Percentiles rank a stretch among this genome's conserved stretches.
Evolutionary conservation across 2,113 vertebrate species (phyloP).

Genomic region (Nematolebias whitei): DNA sequence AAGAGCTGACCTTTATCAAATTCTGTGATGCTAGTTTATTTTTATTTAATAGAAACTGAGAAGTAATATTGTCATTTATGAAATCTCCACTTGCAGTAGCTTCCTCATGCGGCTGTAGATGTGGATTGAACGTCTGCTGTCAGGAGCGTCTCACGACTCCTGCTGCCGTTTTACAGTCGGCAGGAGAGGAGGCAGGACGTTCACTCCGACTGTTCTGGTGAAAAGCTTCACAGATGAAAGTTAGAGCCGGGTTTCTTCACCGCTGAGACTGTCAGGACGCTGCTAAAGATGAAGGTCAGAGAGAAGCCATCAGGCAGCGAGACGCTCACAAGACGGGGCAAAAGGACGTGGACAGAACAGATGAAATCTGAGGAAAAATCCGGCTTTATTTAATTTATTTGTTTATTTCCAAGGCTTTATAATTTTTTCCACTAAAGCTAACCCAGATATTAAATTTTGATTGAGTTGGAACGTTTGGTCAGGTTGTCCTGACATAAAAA

Average conservation of each 20-base stretch:
- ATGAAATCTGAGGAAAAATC: not conserved
- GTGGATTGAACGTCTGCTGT: not conserved
- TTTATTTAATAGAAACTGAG: too few species aligned
- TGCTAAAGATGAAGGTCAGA: conserved; percentile 34
- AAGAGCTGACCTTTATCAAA: too few species aligned
- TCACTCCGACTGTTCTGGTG: not conserved
- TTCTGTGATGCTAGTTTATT: too few species aligned
- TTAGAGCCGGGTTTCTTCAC: not conserved
- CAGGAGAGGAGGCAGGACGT: not conserved
- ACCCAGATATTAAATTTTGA: conserved; percentile 4
- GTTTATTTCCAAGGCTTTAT: not conserved
- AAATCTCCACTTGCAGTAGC: not conserved
- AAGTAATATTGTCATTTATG: too few species aligned
- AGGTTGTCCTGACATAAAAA: conserved; percentile 5
- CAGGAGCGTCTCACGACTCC: not conserved
- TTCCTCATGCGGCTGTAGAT: not conserved
- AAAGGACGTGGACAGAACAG: conserved; percentile 2
- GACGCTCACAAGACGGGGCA: conserved; percentile 15
- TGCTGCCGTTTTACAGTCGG: conserved; percentile 6
- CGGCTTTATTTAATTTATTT: not conserved
- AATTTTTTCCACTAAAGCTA: not conserved
- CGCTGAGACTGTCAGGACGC: conserved; percentile 7
- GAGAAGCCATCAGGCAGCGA: conserved; percentile 6
- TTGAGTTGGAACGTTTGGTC: conserved; percentile 2
- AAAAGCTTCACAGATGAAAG: conserved; percentile 21